Percentiles rank a stretch among this genome's conserved stretches.
phyloP scores from a whole-genome alignment of 2,888 invertebrate species.

The Cataglyphis rosenhaueri region DNA sequence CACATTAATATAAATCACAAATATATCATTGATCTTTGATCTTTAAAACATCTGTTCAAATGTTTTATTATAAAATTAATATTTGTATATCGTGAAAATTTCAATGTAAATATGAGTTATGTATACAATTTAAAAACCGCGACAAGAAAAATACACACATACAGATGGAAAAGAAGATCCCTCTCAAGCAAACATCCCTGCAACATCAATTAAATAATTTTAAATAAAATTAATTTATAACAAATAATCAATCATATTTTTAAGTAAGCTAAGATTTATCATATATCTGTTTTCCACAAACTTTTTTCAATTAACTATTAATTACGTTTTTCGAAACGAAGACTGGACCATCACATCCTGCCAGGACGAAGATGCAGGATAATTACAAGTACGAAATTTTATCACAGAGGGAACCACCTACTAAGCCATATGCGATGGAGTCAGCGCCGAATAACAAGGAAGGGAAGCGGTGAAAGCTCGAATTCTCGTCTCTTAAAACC shows the following conservation, averaged over 20 bases:
- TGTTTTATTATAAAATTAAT: not conserved
- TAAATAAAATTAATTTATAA: not conserved
- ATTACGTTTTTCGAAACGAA: not conserved
- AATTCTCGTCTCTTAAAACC: conserved; percentile 76
- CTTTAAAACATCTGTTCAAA: not conserved
- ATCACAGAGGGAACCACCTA: conserved; percentile 80
- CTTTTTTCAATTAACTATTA: not conserved
- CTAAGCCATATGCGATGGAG: conserved; percentile 71
- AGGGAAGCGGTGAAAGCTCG: conserved; percentile 77
- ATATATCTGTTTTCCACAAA: not conserved
- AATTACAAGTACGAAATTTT: conserved; percentile 68
- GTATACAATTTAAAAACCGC: not conserved
- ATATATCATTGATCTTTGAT: not conserved
- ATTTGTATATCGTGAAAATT: not conserved
- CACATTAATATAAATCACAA: not conserved
- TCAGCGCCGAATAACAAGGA: conserved; percentile 79
- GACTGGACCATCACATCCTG: not conserved
- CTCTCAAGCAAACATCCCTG: conserved; percentile 48
- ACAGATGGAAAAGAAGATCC: conserved; percentile 73
- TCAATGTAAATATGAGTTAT: not conserved
- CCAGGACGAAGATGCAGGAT: conserved; percentile 64
- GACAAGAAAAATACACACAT: not conserved
- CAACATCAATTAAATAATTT: not conserved
- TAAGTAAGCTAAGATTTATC: not conserved
- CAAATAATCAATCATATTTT: not conserved